Conservation (phyloP, 2,888 invertebrate species). For the Drosophila yooni region DNA sequence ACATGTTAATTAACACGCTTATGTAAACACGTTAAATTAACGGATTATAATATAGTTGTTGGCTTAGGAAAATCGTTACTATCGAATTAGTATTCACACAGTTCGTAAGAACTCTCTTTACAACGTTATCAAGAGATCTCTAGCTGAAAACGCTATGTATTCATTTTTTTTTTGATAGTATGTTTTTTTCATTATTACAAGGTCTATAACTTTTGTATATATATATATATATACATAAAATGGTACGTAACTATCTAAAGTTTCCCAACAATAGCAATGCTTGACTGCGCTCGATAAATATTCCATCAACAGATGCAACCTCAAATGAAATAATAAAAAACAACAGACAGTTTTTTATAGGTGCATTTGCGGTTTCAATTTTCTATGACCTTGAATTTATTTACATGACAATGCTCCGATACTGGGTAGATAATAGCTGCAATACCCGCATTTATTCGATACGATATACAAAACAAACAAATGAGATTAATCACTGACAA, state of each 20-base stretch:
- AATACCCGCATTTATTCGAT: neutral
- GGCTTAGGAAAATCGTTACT: conserved; percentile 37
- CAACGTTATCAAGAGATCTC: neutral
- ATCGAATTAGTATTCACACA: conserved; percentile 35
- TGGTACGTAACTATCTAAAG: neutral
- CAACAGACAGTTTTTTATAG: conserved; percentile 17
- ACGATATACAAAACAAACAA: neutral
- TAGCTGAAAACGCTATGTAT: neutral
- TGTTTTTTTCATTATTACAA: neutral
- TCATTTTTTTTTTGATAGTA: neutral
- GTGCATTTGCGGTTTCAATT: conserved; percentile 44
- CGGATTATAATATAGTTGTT: conserved; percentile 28
- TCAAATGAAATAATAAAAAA: conserved; percentile 12
- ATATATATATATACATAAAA: neutral
- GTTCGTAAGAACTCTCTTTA: conserved; percentile 5
- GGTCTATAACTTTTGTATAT: neutral
- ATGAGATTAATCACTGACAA: conserved; percentile 1
- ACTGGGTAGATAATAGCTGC: conserved; percentile 18
- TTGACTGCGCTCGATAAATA: conserved; percentile 34
- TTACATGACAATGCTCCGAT: conserved; percentile 36
- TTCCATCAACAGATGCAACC: conserved; percentile 13
- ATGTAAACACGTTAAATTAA: conserved; percentile 47
- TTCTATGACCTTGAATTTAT: conserved; percentile 59
- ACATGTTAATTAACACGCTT: conserved; percentile 32
- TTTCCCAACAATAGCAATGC: conserved; percentile 37